phyloP scores from a whole-genome alignment of 2,113 vertebrate species.

The Chlorodrepanis virens region DNA sequence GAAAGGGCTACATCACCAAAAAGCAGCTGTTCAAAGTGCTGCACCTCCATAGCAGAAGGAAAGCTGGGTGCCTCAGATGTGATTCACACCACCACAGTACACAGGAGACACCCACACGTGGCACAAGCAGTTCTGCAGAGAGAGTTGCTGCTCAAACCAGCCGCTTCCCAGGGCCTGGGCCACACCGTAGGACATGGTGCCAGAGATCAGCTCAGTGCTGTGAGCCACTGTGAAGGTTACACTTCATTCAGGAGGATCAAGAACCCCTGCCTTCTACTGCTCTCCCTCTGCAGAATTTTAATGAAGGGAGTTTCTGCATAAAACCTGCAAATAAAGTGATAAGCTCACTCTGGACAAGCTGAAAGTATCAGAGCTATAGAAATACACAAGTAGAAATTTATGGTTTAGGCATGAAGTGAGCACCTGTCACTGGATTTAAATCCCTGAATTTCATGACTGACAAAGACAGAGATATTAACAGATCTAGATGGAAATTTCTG shows the following conservation, averaged over 20 bases:
- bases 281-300: neutral
- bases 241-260: neutral
- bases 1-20: neutral
- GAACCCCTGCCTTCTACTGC: neutral
- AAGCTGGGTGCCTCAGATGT: neutral
- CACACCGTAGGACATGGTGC: accelerated
- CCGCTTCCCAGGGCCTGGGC: neutral
- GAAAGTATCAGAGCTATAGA: neutral
- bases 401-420: neutral
- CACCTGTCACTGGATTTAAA: neutral
- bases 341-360: neutral
- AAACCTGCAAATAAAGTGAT: neutral
- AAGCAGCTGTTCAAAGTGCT: neutral
- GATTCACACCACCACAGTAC: neutral
- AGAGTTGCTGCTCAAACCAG: neutral
- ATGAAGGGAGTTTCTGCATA: neutral
- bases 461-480: neutral
- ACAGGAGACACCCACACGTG: neutral
- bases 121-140: neutral
- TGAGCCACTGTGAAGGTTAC: too few relatives aligned
- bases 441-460: neutral
- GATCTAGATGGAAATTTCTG: neutral
- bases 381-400: neutral
- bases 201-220: neutral
- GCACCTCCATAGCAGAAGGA: neutral